These are phyloP conservation scores for Crotalus viridis DNA, from an alignment of 2,113 vertebrate species.

Conservation along the genomic window DNA sequence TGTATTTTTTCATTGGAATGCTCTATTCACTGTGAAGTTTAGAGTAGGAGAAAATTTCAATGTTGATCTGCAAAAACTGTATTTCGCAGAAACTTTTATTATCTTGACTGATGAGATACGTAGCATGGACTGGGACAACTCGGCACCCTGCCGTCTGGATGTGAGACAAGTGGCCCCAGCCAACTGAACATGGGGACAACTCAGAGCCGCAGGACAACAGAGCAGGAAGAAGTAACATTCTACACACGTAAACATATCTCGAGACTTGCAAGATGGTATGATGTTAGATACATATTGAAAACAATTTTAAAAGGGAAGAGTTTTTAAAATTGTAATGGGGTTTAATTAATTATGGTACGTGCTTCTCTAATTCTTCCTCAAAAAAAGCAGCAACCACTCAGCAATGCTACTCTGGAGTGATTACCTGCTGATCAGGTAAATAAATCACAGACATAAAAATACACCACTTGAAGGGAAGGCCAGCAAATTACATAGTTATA, in stretches of 20 bases:
- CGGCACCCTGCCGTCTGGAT: not conserved
- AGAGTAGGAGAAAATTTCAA: conserved; percentile 11
- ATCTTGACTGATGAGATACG: not conserved
- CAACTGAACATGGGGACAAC: not conserved
- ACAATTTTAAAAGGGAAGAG: not conserved
- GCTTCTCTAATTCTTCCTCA: not conserved
- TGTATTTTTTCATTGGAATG: conserved; percentile 68
- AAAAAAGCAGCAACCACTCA: not conserved
- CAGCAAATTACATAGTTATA: not conserved
- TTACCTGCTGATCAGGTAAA: not conserved
- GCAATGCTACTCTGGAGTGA: not conserved
- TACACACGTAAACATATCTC: not conserved
- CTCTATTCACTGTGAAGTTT: conserved; percentile 52
- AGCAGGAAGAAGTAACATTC: not conserved
- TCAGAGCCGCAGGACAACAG: not conserved
- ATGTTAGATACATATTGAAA: not conserved
- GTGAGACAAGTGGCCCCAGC: not conserved
- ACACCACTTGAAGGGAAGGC: not conserved
- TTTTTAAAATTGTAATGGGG: not conserved
- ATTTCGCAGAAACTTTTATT: conserved; percentile 29
- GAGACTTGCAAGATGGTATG: not conserved
- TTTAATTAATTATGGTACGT: not conserved
- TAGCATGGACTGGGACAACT: not conserved
- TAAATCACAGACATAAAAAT: not conserved
- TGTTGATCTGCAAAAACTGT: conserved; percentile 30